Base-by-base conservation (phyloP, 2,113 vertebrate species). In the Tiliqua scincoides region DNA sequence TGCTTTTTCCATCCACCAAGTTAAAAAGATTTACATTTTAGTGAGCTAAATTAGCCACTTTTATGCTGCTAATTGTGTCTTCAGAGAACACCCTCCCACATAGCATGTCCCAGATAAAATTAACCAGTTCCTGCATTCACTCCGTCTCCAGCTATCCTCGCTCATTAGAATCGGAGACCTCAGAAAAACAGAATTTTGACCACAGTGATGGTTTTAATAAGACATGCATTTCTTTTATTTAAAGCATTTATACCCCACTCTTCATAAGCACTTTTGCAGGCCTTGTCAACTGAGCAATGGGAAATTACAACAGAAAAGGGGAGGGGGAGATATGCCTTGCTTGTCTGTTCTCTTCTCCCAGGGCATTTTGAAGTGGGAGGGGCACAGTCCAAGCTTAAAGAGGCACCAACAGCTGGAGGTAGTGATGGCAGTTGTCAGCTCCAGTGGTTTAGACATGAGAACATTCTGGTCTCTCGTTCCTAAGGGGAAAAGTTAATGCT, bases 21-120 rank as follows among this genome's bases (percentile, higher is more conserved):
- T 74, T 74, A 74, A 35, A 74, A 52, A 76, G 83, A 54, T 84
- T 84, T 84, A 76, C 73, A 84, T 84, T 76, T 76, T 84, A 76
- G 67, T 84, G 83, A 84, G 62, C n/a, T 74, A 52, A 67, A 76
- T 76, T 67, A 67, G 73, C 43, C 21, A 67, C 54, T 83, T 76
- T 76, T 75, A 74, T 84, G 61, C 61, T 54, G 61, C 35, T 67
- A 84, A 67, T 76, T 84, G 83, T 76, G 40, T 72, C 83, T 37
- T 63, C 48, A 62, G 83, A 65, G 61, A 65, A 52, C 75, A 75
- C 52, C 57, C 57, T 43, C 40, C 30, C 61, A 76, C 61, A 65
- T 54, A 48, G 43, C 43, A 48, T 17, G 43, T 65, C 61, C 40
- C 40, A 84, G 72, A 67, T 84, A 84, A 73, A 75, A 76, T 84